A percentile compares a stretch with the other conserved stretches of the same genome.
phyloP scores from a whole-genome alignment of 2,888 invertebrate species.

The Trachelus iudaicus region DNA sequence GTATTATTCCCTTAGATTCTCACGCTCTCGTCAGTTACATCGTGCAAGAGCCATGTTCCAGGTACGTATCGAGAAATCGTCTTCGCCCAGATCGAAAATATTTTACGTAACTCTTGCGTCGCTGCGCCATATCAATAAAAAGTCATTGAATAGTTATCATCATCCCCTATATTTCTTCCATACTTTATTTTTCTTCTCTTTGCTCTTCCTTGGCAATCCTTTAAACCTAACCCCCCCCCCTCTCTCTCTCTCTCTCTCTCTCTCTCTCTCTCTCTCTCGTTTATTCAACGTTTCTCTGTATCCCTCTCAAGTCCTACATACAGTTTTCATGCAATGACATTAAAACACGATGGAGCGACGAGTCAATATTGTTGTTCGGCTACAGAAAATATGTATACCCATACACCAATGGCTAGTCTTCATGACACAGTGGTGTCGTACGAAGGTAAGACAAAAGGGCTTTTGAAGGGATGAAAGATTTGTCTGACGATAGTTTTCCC shows the following conservation, averaged over 20 bases:
- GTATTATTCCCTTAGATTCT: constrained; percentile 43
- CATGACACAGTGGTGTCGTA: background rate
- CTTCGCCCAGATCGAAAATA: background rate
- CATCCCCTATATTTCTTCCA: background rate
- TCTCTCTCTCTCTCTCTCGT: too few relatives aligned
- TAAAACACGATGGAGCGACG: too few relatives aligned
- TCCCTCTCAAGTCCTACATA: too few relatives aligned
- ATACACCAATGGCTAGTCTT: background rate
- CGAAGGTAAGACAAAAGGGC: background rate
- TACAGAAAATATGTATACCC: background rate
- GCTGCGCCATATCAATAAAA: background rate
- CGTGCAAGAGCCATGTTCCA: constrained; percentile 8
- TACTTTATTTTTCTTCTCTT: background rate
- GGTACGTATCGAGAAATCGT: background rate
- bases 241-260: too few relatives aligned
- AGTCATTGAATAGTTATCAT: background rate
- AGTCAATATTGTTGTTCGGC: background rate
- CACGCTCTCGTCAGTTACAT: constrained; percentile 26
- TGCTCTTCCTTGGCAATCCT: background rate
- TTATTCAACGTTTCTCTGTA: too few relatives aligned
- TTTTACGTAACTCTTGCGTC: background rate
- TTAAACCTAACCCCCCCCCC: background rate
- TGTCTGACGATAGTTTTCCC: background rate
- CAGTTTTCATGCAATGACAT: too few relatives aligned
- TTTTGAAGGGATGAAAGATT: background rate